Conservation (phyloP, 1,140 invertebrate genomes). For the Pseudomyrmex gracilis region DNA sequence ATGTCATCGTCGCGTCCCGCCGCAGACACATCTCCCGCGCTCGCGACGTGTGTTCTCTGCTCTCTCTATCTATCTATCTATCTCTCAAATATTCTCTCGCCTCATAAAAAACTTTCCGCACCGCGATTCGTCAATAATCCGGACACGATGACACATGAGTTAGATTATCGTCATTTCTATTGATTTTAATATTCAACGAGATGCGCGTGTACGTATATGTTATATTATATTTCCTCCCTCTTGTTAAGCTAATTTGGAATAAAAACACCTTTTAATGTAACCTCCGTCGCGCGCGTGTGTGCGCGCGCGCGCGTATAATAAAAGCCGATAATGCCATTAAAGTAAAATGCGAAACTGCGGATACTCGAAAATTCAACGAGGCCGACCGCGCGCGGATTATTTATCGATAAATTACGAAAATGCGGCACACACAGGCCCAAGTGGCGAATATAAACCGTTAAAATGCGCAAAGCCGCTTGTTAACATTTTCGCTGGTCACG, state of each 20-base stretch:
- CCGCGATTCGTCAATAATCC: neutral
- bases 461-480: constrained; percentile 27
- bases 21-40: too few species aligned
- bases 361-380: constrained; percentile 26
- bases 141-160: neutral
- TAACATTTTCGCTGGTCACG: constrained; percentile 33
- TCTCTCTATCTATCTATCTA: too few species aligned
- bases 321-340: constrained; percentile 30
- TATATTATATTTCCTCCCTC: neutral
- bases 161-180: neutral
- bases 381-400: constrained; percentile 31
- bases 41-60: too few species aligned
- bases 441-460: constrained; percentile 9
- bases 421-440: neutral
- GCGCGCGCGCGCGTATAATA: neutral
- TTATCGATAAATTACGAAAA: constrained; percentile 48
- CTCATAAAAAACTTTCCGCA: constrained; percentile 2
- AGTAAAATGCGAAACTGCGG: neutral
- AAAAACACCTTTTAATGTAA: constrained; percentile 3
- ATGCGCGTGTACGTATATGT: neutral
- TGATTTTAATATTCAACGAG: neutral
- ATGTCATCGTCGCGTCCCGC: neutral
- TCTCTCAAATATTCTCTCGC: neutral
- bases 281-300: neutral
- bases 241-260: neutral